Evolutionary conservation across 2,113 vertebrate genomes (phyloP).

Genomic region (Geococcyx californianus): DNA sequence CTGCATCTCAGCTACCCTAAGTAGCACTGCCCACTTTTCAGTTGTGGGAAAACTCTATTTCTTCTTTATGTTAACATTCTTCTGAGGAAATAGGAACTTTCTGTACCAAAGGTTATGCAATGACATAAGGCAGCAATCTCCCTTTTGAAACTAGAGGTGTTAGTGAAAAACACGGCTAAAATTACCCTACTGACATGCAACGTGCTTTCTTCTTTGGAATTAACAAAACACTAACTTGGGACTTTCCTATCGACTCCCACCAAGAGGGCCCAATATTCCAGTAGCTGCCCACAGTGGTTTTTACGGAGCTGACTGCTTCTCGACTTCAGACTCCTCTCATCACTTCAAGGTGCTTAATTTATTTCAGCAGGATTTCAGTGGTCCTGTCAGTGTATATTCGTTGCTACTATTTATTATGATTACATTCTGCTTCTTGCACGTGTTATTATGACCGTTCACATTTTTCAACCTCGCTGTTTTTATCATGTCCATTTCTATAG

Average conservation of each 20-base stretch:
- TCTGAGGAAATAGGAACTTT: background rate
- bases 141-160: background rate
- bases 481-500: background rate
- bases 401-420: slow-evolving; percentile 22
- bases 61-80: background rate
- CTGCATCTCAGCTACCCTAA: background rate
- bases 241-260: background rate
- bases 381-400: background rate
- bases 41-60: background rate
- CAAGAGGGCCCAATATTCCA: background rate
- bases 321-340: background rate
- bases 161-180: background rate
- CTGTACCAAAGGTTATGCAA: background rate
- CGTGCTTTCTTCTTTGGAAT: background rate
- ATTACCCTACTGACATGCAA: background rate
- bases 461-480: background rate
- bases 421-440: background rate
- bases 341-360: slow-evolving; percentile 26
- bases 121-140: background rate
- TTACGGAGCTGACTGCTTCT: background rate
- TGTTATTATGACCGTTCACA: background rate
- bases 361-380: background rate
- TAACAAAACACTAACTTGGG: background rate
- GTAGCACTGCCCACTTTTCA: background rate
- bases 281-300: background rate